Conservation (phyloP, 23 tunicate genomes). For the Styela clava region DNA sequence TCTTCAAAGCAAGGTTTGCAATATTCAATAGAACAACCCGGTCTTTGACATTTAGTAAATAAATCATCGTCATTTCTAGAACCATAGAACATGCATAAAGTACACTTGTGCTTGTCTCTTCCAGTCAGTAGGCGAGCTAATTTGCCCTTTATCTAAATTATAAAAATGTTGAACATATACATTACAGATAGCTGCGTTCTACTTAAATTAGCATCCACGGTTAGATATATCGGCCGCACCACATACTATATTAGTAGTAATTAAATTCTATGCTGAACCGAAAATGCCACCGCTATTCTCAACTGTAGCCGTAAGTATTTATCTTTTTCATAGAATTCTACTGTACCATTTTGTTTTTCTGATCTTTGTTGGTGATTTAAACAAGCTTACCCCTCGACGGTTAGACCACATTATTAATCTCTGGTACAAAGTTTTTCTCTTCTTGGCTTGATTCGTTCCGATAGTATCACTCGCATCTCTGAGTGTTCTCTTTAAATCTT, state of each 20-base stretch:
- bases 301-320: too few relatives aligned
- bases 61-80: slow-evolving; percentile 29
- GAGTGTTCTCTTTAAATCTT: slow-evolving; percentile 16
- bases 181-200: too few relatives aligned
- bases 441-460: background rate
- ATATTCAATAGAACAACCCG: slow-evolving; percentile 63
- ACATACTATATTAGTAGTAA: too few relatives aligned
- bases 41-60: slow-evolving; percentile 44
- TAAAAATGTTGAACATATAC: too few relatives aligned
- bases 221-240: too few relatives aligned
- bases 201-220: too few relatives aligned
- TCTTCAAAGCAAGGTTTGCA: slow-evolving; percentile 79
- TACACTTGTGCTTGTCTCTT: slow-evolving; percentile 41
- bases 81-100: slow-evolving; percentile 63
- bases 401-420: slow-evolving; percentile 25
- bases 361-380: too few relatives aligned
- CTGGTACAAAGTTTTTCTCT: background rate
- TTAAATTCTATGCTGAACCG: too few relatives aligned
- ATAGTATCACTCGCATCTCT: slow-evolving; percentile 10
- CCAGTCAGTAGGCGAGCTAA: slow-evolving; percentile 40
- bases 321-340: too few relatives aligned
- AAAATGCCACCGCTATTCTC: too few relatives aligned
- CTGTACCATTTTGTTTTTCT: too few relatives aligned
- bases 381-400: slow-evolving; percentile 52
- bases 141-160: slow-evolving; percentile 46